These are phyloP conservation scores for Ariolimax columbianus DNA, from an alignment of 2,888 invertebrate genomes.

Conservation along the genomic window DNA sequence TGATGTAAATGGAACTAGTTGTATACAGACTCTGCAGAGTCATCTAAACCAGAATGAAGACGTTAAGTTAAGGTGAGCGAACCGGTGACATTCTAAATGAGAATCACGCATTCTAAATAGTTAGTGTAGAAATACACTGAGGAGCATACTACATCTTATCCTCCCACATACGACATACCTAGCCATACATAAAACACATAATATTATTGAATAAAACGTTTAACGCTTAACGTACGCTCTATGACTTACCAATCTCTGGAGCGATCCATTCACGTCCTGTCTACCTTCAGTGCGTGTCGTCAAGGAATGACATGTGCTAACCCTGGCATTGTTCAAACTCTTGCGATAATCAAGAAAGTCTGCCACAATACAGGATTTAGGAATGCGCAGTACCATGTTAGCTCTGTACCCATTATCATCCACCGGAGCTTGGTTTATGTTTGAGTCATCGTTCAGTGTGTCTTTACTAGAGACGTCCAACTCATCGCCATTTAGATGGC, in stretches of 20 bases:
- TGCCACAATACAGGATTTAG: slow-evolving; percentile 14
- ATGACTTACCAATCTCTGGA: background rate
- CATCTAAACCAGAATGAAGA: too few species aligned
- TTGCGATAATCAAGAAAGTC: slow-evolving; percentile 10
- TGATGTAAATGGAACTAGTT: too few species aligned
- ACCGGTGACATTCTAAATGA: too few species aligned
- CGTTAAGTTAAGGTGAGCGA: too few species aligned
- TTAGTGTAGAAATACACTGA: too few species aligned
- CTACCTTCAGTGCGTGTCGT: background rate
- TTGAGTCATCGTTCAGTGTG: background rate
- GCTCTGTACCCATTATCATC: slow-evolving; percentile 30
- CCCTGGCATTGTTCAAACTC: background rate
- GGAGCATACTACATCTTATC: too few species aligned
- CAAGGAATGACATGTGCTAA: background rate
- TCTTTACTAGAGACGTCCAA: background rate
- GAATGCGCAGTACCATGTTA: slow-evolving; percentile 15
- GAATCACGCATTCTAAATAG: too few species aligned
- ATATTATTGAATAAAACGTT: too few species aligned
- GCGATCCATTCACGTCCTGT: background rate
- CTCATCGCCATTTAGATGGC: background rate
- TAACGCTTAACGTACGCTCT: too few species aligned
- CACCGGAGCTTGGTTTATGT: background rate
- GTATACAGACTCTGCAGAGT: too few species aligned
- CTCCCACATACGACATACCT: too few species aligned
- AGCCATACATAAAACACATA: too few species aligned